Evolutionary conservation across 2,113 vertebrate species (phyloP).

Genomic region (Cheilinus undulatus): DNA sequence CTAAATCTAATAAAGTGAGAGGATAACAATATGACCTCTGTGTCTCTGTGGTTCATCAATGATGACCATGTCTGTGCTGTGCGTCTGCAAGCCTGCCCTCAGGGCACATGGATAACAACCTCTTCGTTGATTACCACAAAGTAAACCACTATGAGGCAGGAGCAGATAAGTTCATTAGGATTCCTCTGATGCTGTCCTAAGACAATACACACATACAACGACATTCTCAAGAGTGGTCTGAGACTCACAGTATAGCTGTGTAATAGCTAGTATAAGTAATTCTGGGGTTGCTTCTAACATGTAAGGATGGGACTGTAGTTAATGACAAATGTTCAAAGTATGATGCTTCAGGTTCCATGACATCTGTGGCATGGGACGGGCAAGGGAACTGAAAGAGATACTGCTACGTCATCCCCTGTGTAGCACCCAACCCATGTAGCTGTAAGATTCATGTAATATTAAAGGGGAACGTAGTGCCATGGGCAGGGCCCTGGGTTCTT

Average conservation of each 20-base stretch:
- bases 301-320: conserved; percentile 52
- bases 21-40: conserved; percentile 18
- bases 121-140: conserved; percentile 37
- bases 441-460: no score
- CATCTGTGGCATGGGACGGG: no score
- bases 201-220: conserved; percentile 34
- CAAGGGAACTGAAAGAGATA: no score
- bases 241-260: no score
- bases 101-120: conserved; percentile 14
- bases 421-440: no score
- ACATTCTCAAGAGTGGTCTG: no score
- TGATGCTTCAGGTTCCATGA: conserved; percentile 25
- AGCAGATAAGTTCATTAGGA: conserved; percentile 32
- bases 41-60: conserved; percentile 1
- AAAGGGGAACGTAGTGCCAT: no score
- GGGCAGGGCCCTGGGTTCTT: no score
- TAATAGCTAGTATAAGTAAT: no score
- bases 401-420: no score
- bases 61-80: neutral
- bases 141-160: conserved; percentile 16
- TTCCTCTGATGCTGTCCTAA: conserved; percentile 16
- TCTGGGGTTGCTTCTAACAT: no score
- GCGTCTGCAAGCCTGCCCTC: conserved; percentile 16
- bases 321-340: conserved; percentile 58
- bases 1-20: neutral